Evolutionary conservation across 2,113 vertebrate genomes (phyloP), one percentile per base, ranked within the genome.

Genomic region (Toxotes chatareus): DNA sequence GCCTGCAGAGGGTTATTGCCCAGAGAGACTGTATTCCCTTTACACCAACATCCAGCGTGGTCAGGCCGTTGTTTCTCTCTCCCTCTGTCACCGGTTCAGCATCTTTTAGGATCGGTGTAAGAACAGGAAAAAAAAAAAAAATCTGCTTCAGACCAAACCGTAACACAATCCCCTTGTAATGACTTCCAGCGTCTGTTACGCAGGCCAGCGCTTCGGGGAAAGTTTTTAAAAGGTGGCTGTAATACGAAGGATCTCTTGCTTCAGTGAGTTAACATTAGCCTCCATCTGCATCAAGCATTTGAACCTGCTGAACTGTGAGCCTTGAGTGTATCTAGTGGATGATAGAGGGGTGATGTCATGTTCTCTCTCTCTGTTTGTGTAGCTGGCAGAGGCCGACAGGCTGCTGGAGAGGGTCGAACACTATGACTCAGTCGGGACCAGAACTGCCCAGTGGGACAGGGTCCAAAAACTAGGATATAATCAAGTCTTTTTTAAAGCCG

Each of bases 281-380:
- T 81, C 84, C 68, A 76, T 91, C 74, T 89, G 86, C 84, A 73
- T 60, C 3, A 23, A 83, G 85, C 70, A 38, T 79, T 64, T 91
- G 90, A 93, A 93, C 92, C 89, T 80, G 86, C 86, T 94, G 93
- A 93, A 92, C 92, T 76, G 83, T 55, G 77, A 86, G 90, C 81
- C 89, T 92, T 56, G 38, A 91, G 87, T 82, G 83, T 75, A 79
- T 92, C 86, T 88, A 42, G 57, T 80, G 85, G 82, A 93, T 91
- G 92, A 93, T 89, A 92, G 87, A 89, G 81, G 64, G 79, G 76
- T 95, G 95, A 94, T 94, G 93, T 95, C 92, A 94, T 94, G 87
- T 86, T 89, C 85, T 84, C 83, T 81, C 91, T 85, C 84, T 67
- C 70, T 91, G 88, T 94, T 93, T 91, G 88, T 90, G 78, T 94